Conservation (phyloP, 2,888 invertebrate species). For the Stomorhina lunata region DNA sequence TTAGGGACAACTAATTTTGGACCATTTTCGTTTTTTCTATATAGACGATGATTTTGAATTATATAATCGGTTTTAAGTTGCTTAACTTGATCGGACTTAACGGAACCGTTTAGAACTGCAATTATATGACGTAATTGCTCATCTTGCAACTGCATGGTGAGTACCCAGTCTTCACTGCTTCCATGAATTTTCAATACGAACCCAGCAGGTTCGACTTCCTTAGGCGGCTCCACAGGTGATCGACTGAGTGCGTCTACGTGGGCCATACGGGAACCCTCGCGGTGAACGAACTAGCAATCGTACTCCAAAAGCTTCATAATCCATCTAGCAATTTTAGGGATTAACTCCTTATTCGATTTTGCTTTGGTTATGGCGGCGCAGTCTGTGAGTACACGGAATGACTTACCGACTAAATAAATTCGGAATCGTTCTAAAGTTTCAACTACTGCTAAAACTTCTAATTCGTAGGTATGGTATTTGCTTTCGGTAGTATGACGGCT, state of each 20-base stretch:
- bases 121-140: background rate
- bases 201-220: no score
- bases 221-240: no score
- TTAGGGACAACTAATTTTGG: background rate
- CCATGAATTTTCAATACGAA: background rate
- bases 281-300: no score
- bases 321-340: no score
- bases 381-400: no score
- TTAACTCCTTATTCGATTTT: no score
- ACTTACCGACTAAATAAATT: no score
- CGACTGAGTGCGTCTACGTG: no score
- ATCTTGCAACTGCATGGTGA: background rate
- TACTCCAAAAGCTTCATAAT: no score
- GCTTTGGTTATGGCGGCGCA: no score
- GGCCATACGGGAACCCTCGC: no score
- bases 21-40: background rate
- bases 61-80: background rate
- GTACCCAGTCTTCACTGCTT: background rate
- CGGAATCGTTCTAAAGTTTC: no score
- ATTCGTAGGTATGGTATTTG: constrained; percentile 59
- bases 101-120: background rate
- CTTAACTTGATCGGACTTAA: background rate
- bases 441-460: constrained; percentile 64
- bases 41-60: background rate
- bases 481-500: constrained; percentile 62